Evolutionary conservation across 2,888 invertebrate genomes (phyloP), one percentile per base, ranked within the genome.

Genomic region (Platyscelio sp.): DNA sequence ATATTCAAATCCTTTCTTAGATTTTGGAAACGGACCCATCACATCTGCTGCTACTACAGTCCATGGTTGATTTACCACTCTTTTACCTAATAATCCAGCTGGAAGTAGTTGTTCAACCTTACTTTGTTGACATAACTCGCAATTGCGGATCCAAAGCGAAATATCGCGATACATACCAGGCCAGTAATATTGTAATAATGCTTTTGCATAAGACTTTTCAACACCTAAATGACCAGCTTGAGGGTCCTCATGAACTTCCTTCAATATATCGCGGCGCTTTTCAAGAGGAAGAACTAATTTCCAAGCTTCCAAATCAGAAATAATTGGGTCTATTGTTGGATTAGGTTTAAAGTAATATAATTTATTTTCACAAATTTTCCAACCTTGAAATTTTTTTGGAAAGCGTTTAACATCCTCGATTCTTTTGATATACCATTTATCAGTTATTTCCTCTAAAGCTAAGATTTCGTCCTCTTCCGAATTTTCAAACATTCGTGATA

Each of bases 11-110:
- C 72, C 79, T 27, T 56, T 40, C 24, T 72, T 72, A 0, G 51
- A 40, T 11, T 18, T 72, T 0, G 89, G 89, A 15, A 86, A 78
- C 0, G 89, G 89, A n/a, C 89, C 90, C 87, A 89, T 88, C 1
- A 90, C 68, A 46, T 90, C 90, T 0, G 87, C 78, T 0, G 88
- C 84, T 0, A 89, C 77, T 0, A 80, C 77, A 1, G 80, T 29
- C 87, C 84, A 89, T 0, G 89, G 88, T 26, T 77, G 40, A 15
- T 84, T 67, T 0, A 86, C 20, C 0, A 65, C 38, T 0, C 88
- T 67, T 7, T 63, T 72, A 1, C 88, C 84, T 87, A 90, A 86
- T 0, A 88, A 61, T 0, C 90, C 88, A 1, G 81, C 67, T 2
- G 89, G 88, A 5, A 40, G 11, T 0, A 49, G 24, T 43, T 78